Percentiles rank a stretch among this genome's conserved stretches.
phyloP scores from a whole-genome alignment of 2,888 invertebrate species.

The Molanna angustata region DNA sequence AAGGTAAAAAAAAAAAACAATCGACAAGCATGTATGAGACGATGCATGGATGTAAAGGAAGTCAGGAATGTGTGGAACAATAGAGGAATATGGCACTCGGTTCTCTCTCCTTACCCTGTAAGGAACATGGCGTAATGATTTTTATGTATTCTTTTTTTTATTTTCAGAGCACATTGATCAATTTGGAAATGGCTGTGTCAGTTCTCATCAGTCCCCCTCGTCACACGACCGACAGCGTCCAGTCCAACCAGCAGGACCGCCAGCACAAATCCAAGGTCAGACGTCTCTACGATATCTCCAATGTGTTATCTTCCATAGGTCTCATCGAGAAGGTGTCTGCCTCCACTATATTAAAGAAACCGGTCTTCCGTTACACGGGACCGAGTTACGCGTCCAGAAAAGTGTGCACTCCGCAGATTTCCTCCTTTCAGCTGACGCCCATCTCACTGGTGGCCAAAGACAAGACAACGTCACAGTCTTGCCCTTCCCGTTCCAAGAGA shows the following conservation, averaged over 20 bases:
- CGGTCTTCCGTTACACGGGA: slow-evolving; percentile 65
- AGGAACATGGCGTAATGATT: no score
- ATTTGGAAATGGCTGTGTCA: slow-evolving; percentile 65
- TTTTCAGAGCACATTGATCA: slow-evolving; percentile 60
- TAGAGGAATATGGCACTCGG: no score
- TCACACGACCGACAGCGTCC: slow-evolving; percentile 49
- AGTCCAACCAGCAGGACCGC: slow-evolving; percentile 49
- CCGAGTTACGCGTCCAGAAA: slow-evolving; percentile 48
- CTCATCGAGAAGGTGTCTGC: slow-evolving; percentile 68
- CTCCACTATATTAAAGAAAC: slow-evolving; percentile 59
- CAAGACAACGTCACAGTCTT: slow-evolving; percentile 42
- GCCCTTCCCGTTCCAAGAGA: slow-evolving; percentile 48
- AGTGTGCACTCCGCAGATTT: slow-evolving; percentile 41
- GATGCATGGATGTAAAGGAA: no score
- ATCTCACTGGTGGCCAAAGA: slow-evolving; percentile 40
- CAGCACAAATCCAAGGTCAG: slow-evolving; percentile 67
- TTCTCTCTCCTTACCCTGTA: no score
- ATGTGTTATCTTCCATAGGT: slow-evolving; percentile 71
- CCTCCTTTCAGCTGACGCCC: slow-evolving; percentile 45
- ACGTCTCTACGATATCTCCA: slow-evolving; percentile 74
- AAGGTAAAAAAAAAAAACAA: no score
- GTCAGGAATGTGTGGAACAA: no score
- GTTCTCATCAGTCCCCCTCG: slow-evolving; percentile 56
- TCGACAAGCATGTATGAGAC: no score
- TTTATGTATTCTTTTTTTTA: slow-evolving; percentile 29